Conservation (phyloP, 2,797 vertebrate species). For the Galagoides demidoff region DNA sequence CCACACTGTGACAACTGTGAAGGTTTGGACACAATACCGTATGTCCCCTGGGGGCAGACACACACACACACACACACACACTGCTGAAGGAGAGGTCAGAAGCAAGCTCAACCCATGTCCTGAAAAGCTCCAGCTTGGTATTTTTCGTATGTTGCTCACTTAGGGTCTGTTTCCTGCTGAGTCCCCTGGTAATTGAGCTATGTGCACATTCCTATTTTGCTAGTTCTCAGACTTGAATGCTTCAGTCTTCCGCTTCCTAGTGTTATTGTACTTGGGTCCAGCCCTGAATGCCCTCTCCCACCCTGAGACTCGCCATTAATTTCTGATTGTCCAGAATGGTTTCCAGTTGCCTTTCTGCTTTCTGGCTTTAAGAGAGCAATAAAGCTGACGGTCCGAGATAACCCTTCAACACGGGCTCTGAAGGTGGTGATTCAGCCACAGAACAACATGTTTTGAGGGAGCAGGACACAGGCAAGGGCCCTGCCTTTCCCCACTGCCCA, state of each 20-base stretch:
- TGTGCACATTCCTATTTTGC: slow-evolving; percentile 68
- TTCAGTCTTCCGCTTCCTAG: slow-evolving; percentile 55
- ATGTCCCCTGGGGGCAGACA: background rate
- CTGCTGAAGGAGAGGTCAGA: background rate
- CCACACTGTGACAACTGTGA: background rate
- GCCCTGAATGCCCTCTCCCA: slow-evolving; percentile 52
- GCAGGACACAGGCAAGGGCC: background rate
- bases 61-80: no score
- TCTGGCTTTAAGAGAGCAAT: slow-evolving; percentile 59
- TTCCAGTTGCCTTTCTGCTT: background rate
- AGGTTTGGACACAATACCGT: background rate
- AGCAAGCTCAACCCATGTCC: background rate
- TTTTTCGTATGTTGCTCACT: slow-evolving; percentile 50
- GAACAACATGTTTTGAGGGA: background rate
- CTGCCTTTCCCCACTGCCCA: no score
- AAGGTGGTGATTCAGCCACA: background rate
- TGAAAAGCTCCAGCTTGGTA: background rate
- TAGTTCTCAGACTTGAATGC: slow-evolving; percentile 66
- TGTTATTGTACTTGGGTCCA: slow-evolving; percentile 52
- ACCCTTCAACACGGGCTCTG: background rate
- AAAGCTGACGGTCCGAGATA: background rate
- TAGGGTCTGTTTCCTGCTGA: slow-evolving; percentile 50
- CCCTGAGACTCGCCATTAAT: slow-evolving; percentile 28
- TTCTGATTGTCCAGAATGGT: background rate
- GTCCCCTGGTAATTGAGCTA: slow-evolving; percentile 70